Evolutionary conservation across 2,113 vertebrate genomes (phyloP).

Genomic region (Strix aluco): DNA sequence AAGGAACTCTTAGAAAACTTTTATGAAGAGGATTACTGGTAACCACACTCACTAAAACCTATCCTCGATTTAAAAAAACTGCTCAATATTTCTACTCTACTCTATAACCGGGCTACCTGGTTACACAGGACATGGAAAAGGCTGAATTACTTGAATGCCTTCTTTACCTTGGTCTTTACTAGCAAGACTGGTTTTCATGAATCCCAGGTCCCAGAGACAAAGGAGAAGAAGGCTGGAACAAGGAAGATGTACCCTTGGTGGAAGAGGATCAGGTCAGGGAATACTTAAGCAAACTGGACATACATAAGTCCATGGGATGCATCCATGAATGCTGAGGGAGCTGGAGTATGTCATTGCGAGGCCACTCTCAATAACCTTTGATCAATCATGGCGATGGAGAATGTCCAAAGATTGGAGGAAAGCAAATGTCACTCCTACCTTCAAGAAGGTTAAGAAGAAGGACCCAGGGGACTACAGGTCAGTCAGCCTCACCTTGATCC

Average conservation of each 20-base stretch:
- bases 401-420: not conserved
- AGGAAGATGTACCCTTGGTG: not conserved
- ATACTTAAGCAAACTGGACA: not conserved
- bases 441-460: not conserved
- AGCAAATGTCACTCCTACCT: not conserved
- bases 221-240: not conserved
- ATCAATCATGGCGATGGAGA: not conserved
- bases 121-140: not conserved
- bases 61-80: not conserved
- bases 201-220: not conserved
- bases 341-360: not conserved
- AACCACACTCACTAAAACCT: not conserved
- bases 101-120: not conserved
- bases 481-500: not conserved
- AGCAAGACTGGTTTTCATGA: not conserved
- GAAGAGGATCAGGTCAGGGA: not conserved
- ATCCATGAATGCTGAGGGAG: not conserved
- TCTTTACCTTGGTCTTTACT: not conserved
- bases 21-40: not conserved
- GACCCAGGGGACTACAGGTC: not conserved
- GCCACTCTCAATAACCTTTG: not conserved
- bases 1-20: not conserved
- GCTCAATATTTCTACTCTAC: not conserved
- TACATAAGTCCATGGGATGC: not conserved
- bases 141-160: not conserved